A percentile compares a stretch with the other conserved stretches of the same genome.
Evolutionary conservation across 2,113 vertebrate species (phyloP).

Genomic region (Corydoras maculifer): DNA sequence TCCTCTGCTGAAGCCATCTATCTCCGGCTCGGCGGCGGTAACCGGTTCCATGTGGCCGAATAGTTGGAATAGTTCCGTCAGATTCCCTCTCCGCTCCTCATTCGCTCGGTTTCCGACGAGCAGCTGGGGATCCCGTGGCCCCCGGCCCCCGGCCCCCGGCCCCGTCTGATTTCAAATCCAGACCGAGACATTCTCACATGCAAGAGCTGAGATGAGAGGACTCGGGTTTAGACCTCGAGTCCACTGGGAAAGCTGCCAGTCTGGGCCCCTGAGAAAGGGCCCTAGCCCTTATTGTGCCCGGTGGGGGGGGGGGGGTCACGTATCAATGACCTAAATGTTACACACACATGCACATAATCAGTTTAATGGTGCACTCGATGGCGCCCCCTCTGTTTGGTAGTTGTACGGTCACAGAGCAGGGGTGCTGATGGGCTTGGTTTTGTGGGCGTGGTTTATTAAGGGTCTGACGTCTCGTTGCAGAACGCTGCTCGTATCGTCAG

Average conservation of each 20-base stretch:
- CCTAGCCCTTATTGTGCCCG: too few species aligned
- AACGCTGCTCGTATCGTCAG: slow-evolving; percentile 93
- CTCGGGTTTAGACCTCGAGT: too few species aligned
- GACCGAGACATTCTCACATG: not conserved
- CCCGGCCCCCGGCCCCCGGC: not conserved
- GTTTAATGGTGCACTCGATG: too few species aligned
- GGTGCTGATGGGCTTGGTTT: too few species aligned
- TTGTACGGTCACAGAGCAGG: too few species aligned
- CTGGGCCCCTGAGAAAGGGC: too few species aligned
- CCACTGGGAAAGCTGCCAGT: too few species aligned
- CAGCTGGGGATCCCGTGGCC: slow-evolving; percentile 31
- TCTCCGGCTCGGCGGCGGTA: slow-evolving; percentile 32
- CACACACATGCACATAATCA: too few species aligned
- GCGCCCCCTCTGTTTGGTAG: too few species aligned
- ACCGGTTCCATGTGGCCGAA: slow-evolving; percentile 52
- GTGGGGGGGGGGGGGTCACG: too few species aligned
- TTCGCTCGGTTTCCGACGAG: slow-evolving; percentile 45
- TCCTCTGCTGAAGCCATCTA: slow-evolving; percentile 45
- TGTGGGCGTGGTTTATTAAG: not conserved
- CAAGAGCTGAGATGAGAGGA: too few species aligned
- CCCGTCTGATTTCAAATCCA: slow-evolving; percentile 48
- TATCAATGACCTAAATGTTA: too few species aligned
- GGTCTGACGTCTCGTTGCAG: slow-evolving; percentile 51
- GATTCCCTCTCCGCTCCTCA: slow-evolving; percentile 51
- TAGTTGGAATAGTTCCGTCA: slow-evolving; percentile 45